Base-by-base conservation (phyloP, 2,113 vertebrate genomes). In the Tauraco erythrolophus region DNA sequence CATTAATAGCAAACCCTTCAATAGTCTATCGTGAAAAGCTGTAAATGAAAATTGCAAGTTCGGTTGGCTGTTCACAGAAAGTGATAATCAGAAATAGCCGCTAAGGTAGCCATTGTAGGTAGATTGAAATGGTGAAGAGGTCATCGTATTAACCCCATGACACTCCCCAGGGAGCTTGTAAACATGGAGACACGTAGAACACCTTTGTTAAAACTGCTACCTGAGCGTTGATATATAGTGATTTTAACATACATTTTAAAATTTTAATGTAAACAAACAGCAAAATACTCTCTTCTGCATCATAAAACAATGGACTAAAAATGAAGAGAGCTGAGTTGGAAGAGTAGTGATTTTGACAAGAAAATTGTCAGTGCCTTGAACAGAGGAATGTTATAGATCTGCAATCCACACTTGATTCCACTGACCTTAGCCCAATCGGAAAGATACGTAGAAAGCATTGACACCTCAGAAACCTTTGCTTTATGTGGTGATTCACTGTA, bases 401-500 rank as follows among this genome's bases (percentile, higher is more conserved):
- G 27, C 90, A 39, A 4, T 90, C 81, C 80, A 30, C 7, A 2
- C 31, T 87, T 66, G 23, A 41, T 95, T 92, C 27, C 33, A 11
- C 7, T 72, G 88, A 57, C 61, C 33, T 65, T 89, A 33, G 30
- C 57, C 43, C 89, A 28, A 9, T 57, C 14, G 13, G 82, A 57
- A 84, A 72, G 61, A 84, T 86, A 17, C 94, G 89, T 89, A 51
- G 92, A 94, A 96, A 82, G 30, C 68, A 96, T 69, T 50, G 56
- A 88, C n/a, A 70, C 66, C 56, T 94, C 75, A 76, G 84, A 88
- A 95, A 95, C 82, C 60, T 95, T 53, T 75, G 15, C 54, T 72
- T 96, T 95, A 61, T 85, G 85, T 95, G 88, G 76, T 97, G 94
- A 97, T 97, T 98, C 96, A 88, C 50, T 89, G 5, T 82, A 79